phyloP scores from a whole-genome alignment of 1,140 invertebrate species.

The Zeugodacus cucurbitae region DNA sequence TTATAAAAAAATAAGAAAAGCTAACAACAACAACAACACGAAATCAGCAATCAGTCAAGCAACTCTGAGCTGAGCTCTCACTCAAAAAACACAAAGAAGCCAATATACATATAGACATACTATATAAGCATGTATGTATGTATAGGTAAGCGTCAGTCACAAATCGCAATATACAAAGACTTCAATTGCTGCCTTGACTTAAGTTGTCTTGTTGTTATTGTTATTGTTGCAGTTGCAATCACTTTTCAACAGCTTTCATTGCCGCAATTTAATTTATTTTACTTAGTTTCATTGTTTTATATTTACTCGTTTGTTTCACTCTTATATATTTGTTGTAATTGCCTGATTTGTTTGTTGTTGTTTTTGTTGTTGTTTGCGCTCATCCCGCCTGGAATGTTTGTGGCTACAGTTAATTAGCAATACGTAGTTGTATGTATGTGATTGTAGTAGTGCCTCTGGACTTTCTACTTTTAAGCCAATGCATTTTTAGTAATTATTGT shows the following conservation, averaged over 20 bases:
- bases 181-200: background rate
- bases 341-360: background rate
- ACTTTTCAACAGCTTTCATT: conserved; percentile 33
- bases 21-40: background rate
- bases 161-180: background rate
- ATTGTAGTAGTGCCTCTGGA: background rate
- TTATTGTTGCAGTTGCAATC: background rate
- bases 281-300: background rate
- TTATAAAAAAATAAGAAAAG: background rate
- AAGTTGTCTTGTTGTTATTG: too few relatives aligned
- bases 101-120: background rate
- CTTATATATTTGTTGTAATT: background rate
- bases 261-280: conserved; percentile 23
- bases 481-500: background rate
- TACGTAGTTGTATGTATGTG: background rate
- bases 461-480: background rate
- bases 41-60: background rate
- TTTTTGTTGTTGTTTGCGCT: background rate
- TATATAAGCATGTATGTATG: background rate
- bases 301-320: background rate
- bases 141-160: background rate
- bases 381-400: conserved; percentile 7
- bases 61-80: background rate
- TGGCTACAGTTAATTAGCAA: background rate
- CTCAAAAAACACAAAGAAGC: background rate